Percentiles rank a stretch among this genome's conserved stretches.
Conservation (phyloP, 2,888 invertebrate genomes). For the Drosophila affinis region DNA sequence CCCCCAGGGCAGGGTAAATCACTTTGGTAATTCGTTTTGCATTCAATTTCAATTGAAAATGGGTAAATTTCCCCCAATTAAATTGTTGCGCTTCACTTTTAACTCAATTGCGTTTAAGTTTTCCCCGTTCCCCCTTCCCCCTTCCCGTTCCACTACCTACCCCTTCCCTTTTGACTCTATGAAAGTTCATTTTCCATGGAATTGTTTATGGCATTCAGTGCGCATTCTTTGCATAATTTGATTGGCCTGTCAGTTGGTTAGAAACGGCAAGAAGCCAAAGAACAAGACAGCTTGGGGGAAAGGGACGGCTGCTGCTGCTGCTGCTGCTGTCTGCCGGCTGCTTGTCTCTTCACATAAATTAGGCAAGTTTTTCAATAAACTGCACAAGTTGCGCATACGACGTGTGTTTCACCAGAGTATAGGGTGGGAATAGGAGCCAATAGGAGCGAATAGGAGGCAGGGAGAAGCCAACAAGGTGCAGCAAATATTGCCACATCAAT, state of each 20-base stretch:
- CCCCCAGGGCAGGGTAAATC: slow-evolving; percentile 38
- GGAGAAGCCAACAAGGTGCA: slow-evolving; percentile 40
- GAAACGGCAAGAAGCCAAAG: slow-evolving; percentile 13
- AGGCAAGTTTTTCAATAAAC: slow-evolving; percentile 72
- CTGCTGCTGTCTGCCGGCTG: not conserved
- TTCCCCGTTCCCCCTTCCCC: slow-evolving; percentile 21
- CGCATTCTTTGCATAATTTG: slow-evolving; percentile 70
- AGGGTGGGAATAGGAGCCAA: not conserved
- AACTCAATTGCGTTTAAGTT: slow-evolving; percentile 74
- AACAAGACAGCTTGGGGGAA: slow-evolving; percentile 5
- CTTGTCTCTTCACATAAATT: slow-evolving; percentile 59
- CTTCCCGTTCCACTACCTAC: not conserved
- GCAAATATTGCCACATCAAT: slow-evolving; percentile 47
- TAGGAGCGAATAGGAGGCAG: too few relatives aligned
- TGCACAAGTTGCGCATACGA: slow-evolving; percentile 68
- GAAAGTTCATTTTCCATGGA: slow-evolving; percentile 47
- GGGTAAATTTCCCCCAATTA: slow-evolving; percentile 40
- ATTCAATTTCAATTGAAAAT: slow-evolving; percentile 38
- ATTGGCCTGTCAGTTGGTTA: slow-evolving; percentile 54
- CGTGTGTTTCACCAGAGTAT: slow-evolving; percentile 34
- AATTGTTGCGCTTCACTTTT: slow-evolving; percentile 60
- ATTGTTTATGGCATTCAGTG: slow-evolving; percentile 71
- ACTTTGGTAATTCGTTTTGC: slow-evolving; percentile 46
- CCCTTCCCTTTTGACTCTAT: not conserved
- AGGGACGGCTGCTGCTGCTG: too few relatives aligned